Evolutionary conservation across 2,797 vertebrate species (phyloP).

Genomic region (Chloroceryle amazona): DNA sequence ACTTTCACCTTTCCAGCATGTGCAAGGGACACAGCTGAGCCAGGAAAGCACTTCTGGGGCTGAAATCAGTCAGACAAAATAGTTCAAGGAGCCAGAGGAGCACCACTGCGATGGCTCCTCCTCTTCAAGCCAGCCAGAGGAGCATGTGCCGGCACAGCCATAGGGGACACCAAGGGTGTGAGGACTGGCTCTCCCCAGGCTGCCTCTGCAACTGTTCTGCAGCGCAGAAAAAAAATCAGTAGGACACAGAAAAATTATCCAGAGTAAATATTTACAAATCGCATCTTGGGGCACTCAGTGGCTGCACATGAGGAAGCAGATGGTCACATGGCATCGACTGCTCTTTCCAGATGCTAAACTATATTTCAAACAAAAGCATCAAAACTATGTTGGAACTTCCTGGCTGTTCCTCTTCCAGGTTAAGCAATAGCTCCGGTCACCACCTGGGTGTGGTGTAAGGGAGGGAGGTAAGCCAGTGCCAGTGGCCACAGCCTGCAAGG

Average conservation of each 20-base stretch:
- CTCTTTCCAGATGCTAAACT: neutral
- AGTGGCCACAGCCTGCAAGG: rapidly evolving
- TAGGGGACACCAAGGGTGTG: rapidly evolving
- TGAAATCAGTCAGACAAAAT: neutral
- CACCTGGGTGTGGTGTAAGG: rapidly evolving
- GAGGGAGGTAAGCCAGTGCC: neutral
- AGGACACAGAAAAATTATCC: neutral
- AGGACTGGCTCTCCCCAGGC: neutral
- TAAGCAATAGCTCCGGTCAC: neutral
- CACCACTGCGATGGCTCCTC: rapidly evolving
- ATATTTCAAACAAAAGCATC: neutral
- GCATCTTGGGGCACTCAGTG: neutral
- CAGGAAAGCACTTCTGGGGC: neutral
- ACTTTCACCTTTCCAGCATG: rapidly evolving
- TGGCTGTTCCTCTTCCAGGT: constrained; percentile 4
- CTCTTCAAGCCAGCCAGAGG: rapidly evolving
- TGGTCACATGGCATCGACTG: rapidly evolving
- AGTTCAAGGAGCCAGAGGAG: rapidly evolving
- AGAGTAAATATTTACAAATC: constrained; percentile 11
- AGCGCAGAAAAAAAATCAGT: neutral
- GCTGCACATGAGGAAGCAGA: rapidly evolving
- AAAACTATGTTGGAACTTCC: neutral
- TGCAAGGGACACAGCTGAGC: rapidly evolving
- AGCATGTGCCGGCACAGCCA: rapidly evolving
- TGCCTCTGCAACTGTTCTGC: neutral